Percentiles rank a stretch among this genome's conserved stretches.
Evolutionary conservation across 2,113 vertebrate species (phyloP).

Genomic region (Gracilinanus agilis): DNA sequence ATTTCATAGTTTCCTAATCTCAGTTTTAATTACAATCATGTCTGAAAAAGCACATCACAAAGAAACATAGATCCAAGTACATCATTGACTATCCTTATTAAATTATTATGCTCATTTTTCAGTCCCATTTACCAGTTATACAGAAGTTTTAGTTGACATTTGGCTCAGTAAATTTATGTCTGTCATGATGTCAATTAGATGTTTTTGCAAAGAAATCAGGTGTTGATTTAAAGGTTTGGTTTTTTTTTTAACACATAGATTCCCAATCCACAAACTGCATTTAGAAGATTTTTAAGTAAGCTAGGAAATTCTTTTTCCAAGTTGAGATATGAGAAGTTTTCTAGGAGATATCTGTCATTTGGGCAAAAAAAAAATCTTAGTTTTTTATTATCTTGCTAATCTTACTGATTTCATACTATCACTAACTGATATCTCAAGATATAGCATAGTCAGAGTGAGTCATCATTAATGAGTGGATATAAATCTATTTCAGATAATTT

Average conservation of each 20-base stretch:
- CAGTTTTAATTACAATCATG: background rate
- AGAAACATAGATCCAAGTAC: background rate
- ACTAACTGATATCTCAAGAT: background rate
- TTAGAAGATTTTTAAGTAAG: background rate
- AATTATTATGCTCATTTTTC: background rate
- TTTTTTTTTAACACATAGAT: background rate
- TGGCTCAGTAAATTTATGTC: background rate
- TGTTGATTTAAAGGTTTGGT: background rate
- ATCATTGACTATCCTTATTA: background rate
- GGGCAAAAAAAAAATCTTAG: background rate
- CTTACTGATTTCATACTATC: background rate
- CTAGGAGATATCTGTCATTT: background rate
- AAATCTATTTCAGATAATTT: background rate
- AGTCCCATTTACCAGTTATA: background rate
- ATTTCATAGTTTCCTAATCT: background rate
- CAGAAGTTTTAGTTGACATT: background rate
- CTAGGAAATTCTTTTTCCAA: background rate
- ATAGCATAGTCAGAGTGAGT: background rate
- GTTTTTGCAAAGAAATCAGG: background rate
- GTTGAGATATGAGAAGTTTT: background rate
- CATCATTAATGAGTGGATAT: background rate
- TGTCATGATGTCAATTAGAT: background rate
- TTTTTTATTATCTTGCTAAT: background rate
- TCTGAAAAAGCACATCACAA: background rate
- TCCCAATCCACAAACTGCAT: background rate